These are phyloP conservation scores for Calephelis virginiensis DNA, from an alignment of 1,140 invertebrate species.

Conservation along the genomic window DNA sequence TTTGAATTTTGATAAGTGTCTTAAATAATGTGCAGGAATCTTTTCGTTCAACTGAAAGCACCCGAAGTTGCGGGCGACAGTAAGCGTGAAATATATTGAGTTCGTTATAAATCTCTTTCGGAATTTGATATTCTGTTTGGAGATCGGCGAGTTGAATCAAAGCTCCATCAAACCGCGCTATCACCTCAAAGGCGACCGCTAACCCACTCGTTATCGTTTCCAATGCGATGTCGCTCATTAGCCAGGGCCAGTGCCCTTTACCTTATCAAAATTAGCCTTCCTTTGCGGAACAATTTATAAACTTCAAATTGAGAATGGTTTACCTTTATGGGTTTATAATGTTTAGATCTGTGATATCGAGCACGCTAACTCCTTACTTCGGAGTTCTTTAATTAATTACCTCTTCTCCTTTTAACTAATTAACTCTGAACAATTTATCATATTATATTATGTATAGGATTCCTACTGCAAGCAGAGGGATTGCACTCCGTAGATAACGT, in stretches of 20 bases:
- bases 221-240: conserved; percentile 32
- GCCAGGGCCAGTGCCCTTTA: conserved; percentile 22
- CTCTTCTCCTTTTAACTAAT: no score
- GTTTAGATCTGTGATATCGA: neutral
- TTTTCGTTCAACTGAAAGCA: no score
- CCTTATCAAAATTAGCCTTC: conserved; percentile 23
- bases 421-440: no score
- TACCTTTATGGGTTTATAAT: conserved; percentile 17
- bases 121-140: neutral
- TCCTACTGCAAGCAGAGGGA: no score
- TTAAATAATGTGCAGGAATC: no score
- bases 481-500: no score
- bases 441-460: no score
- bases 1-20: no score
- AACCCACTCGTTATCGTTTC: conserved; percentile 32
- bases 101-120: neutral
- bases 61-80: neutral
- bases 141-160: conserved; percentile 12
- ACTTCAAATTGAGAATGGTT: neutral
- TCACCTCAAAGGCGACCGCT: conserved; percentile 35
- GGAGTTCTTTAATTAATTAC: no score
- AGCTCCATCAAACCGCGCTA: conserved; percentile 27
- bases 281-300: conserved; percentile 12
- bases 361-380: neutral
- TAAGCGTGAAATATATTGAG: conserved; percentile 2